Base-by-base conservation (phyloP, 2,797 vertebrate genomes). In the Hybognathus amarus region DNA sequence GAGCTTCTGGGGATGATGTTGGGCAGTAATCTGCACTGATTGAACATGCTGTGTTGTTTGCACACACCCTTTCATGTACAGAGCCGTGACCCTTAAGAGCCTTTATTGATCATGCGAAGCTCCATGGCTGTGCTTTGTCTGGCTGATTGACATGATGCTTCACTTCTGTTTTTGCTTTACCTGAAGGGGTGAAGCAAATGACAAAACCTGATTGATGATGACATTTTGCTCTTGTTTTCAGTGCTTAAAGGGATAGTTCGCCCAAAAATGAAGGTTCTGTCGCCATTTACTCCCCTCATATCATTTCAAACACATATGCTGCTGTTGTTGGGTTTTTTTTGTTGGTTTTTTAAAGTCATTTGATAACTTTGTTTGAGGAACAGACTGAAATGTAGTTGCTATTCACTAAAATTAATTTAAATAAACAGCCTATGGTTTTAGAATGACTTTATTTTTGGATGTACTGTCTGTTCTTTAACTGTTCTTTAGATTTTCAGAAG, bases 31-130 rank as follows among this genome's bases (percentile, higher is more conserved):
- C 7, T 40, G 27, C 27, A 87, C 90, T 83, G 87, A 87, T 79
- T 89, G 90, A 90, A 91, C 90, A 90, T 85, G 86, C 85, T 82
- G 75, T 75, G 45, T 88, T 91, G 89, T 94, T 93, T 92, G 91
- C 90, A 91, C 90, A 85, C 91, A 82, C 92, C 87, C 90, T 92
- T 93, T 90, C 90, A 88, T 83, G 89, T 91, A 73, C 74, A 81
- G 66, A 70, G 68, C 45, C 8, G 6, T 45, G 91, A 93, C 42
- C 90, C 71, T 77, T 79, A 91, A 88, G 88, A 22, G 85, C 83
- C 75, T 79, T 83, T 87, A 89, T 90, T 91, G 89, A 92, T 90
- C 85, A 89, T 61, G 75, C 86, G 84, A 91, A 91, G 79, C 86
- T 79, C 50, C 24, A 85, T 85, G 83, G 85, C 79, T 83, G 82